These are phyloP conservation scores for Hippocampus kuda DNA, from an alignment of 2,797 vertebrate species.

Conservation along the genomic window DNA sequence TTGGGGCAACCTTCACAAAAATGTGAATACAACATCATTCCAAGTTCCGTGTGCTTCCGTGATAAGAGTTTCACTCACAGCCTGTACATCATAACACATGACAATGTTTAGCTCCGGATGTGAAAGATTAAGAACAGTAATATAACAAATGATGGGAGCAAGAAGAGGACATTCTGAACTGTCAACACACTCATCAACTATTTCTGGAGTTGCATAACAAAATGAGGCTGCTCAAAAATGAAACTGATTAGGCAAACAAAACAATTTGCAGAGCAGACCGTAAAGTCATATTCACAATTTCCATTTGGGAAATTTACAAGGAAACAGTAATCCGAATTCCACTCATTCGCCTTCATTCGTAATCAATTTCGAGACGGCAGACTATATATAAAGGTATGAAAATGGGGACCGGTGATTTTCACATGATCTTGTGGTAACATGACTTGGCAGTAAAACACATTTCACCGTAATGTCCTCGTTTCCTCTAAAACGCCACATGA, in stretches of 20 bases:
- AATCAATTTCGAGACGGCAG: too few relatives aligned
- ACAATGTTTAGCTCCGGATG: not conserved
- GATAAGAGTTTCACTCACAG: not conserved
- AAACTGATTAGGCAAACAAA: not conserved
- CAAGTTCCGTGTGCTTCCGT: not conserved
- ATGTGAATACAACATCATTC: too few relatives aligned
- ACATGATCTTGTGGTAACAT: not conserved
- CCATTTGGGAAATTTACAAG: not conserved
- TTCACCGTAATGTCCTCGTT: not conserved
- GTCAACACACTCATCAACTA: not conserved
- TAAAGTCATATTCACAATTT: not conserved
- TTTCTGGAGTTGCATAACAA: not conserved
- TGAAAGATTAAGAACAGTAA: not conserved
- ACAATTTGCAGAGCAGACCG: not conserved
- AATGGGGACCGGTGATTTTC: not conserved
- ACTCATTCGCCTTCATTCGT: not conserved
- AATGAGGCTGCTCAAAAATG: not conserved
- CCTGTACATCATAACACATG: not conserved
- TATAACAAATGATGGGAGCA: not conserved
- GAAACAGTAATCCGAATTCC: not conserved
- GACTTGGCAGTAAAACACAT: not conserved
- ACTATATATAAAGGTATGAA: not conserved
- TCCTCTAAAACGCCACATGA: not conserved
- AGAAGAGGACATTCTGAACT: not conserved
- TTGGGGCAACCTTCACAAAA: too few relatives aligned